phyloP scores from a whole-genome alignment of 1,140 invertebrate species.

The Trissolcus basalis region DNA sequence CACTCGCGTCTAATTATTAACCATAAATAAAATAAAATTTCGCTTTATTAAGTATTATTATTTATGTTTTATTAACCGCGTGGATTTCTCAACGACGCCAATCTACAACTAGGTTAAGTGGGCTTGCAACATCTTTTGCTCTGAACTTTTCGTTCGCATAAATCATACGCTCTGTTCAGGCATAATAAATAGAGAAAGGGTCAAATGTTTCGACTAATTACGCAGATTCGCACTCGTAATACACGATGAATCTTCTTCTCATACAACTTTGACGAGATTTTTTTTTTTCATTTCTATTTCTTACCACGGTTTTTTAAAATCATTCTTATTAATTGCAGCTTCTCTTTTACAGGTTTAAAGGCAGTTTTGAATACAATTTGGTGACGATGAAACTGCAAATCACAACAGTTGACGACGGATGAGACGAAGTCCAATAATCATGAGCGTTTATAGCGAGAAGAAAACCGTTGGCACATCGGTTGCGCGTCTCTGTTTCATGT shows the following conservation, averaged over 20 bases:
- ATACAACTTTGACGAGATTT: background rate
- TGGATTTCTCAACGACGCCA: conserved; percentile 38
- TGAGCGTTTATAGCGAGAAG: too few relatives aligned
- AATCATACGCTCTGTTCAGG: conserved; percentile 49
- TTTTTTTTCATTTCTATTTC: background rate
- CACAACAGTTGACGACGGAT: too few relatives aligned
- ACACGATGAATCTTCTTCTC: conserved; percentile 16
- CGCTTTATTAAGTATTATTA: conserved; percentile 23
- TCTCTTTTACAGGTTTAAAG: too few relatives aligned
- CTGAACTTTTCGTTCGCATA: conserved; percentile 59
- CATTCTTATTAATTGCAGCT: too few relatives aligned
- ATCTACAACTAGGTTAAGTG: conserved; percentile 56
- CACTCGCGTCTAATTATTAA: conserved; percentile 38
- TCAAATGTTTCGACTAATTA: conserved; percentile 46
- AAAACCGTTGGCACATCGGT: background rate
- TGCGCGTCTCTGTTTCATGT: conserved; percentile 13
- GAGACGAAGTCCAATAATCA: too few relatives aligned
- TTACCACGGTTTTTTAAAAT: too few relatives aligned
- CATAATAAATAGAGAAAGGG: conserved; percentile 57
- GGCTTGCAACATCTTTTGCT: conserved; percentile 53
- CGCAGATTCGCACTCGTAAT: conserved; percentile 33
- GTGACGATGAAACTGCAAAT: too few relatives aligned
- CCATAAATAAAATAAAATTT: conserved; percentile 6
- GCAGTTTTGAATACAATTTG: too few relatives aligned
- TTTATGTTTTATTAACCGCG: conserved; percentile 45